Conservation (phyloP, 1,140 invertebrate species). For the Bacillus rossius region DNA sequence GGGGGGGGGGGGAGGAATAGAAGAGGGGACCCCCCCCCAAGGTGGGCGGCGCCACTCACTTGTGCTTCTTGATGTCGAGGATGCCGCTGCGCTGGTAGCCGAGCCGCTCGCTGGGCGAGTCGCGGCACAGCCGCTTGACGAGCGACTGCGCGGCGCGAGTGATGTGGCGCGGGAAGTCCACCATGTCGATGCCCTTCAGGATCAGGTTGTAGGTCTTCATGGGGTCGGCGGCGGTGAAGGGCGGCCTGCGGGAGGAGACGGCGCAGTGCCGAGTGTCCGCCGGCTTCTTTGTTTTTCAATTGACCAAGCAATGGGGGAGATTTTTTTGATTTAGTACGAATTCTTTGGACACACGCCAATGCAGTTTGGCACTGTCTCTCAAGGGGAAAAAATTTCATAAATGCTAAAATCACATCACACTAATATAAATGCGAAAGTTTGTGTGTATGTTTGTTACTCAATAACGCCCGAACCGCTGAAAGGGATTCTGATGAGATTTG, state of each 20-base stretch:
- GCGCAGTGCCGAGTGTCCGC: not conserved
- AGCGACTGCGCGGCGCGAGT: slow-evolving; percentile 73
- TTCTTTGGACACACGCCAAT: too few species aligned
- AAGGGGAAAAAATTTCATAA: too few species aligned
- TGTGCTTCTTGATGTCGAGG: slow-evolving; percentile 88
- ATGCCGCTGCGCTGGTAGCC: slow-evolving; percentile 90
- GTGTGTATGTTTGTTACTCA: too few species aligned
- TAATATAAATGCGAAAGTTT: too few species aligned
- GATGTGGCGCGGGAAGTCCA: slow-evolving; percentile 76
- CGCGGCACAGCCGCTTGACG: slow-evolving; percentile 82
- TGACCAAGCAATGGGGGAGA: too few species aligned
- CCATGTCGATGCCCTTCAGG: slow-evolving; percentile 76
- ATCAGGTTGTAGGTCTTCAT: slow-evolving; percentile 86
- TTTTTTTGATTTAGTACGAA: not conserved
- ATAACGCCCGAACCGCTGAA: too few species aligned
- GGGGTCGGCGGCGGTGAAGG: slow-evolving; percentile 72
- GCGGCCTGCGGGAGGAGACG: slow-evolving; percentile 51
- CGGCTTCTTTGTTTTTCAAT: not conserved
- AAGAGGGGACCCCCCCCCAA: too few species aligned
- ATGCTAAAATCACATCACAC: too few species aligned
- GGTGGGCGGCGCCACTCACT: too few species aligned
- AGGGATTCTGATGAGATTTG: too few species aligned
- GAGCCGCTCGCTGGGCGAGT: slow-evolving; percentile 85
- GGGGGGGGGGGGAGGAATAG: too few species aligned
- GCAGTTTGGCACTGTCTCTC: too few species aligned